Base-by-base conservation (phyloP, 2,797 vertebrate species). In the Triplophysa yarkandensis region DNA sequence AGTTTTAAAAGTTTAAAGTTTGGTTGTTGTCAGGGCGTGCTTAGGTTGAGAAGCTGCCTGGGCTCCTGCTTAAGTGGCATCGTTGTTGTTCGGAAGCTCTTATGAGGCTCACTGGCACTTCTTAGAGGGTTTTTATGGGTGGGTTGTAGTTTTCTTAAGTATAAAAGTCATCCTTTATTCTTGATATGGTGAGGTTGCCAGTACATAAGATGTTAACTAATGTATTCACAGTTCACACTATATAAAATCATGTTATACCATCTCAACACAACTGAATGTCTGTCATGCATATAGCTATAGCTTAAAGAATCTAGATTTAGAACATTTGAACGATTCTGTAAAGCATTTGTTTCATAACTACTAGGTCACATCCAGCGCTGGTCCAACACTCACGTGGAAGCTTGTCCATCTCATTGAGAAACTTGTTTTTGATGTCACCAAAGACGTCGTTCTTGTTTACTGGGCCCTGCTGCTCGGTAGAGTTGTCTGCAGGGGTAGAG, bases 321-420 rank as follows among this genome's bases (percentile, higher is more conserved):
- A 36, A 30, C 30, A 6, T 36, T 36, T 5, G 34, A 9, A 41
- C 5, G 34, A 36, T 41, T 16, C 13, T 5, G 2, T 14, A 41
- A 0, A 4, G 16, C 11, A 3, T 14, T 41, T 41, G 36, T 41
- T 11, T 11, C 8, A 41, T 14, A 14, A 41, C 2, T 13, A 23
- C 23, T 52, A 11, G 48, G 7, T 13, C 5, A 52, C 23, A 23
- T 52, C 21, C 48, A 52, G 9, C 19, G 23, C 8, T 28, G 28
- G 50, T 28, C 34, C 23, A 46, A 16, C 27, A 94, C 96, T 98
- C 89, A 98, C 97, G 0, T 82, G 95, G 96, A 79, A 98, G 96
- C 87, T 95, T 96, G 83, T 94, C 93, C 79, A 98, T 94, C 88
- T 97, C 94, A 0, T 97, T 98, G 86, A 96, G 93, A 83, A 98